Conservation (phyloP, 1,140 invertebrate species). For the Lutraria rhynchaena region DNA sequence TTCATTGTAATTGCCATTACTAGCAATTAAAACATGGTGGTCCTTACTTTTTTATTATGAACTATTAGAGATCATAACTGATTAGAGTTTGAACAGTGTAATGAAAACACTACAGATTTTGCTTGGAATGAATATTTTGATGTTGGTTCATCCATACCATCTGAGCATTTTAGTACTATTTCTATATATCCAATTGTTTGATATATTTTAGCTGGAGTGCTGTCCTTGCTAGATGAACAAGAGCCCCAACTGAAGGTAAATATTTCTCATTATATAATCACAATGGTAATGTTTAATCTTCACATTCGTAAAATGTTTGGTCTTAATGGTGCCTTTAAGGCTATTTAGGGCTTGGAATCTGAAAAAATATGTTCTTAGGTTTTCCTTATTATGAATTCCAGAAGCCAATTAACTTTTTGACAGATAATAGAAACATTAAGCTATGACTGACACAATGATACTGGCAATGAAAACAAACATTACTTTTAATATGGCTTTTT, state of each 20-base stretch:
- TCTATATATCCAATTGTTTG: not conserved
- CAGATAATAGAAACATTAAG: too few relatives aligned
- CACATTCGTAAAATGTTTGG: too few relatives aligned
- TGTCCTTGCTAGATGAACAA: constrained; percentile 96
- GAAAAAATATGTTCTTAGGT: too few relatives aligned
- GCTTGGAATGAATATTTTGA: not conserved
- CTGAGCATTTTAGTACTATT: not conserved
- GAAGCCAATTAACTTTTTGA: too few relatives aligned
- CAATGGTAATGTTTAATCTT: too few relatives aligned
- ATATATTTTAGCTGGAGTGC: constrained; percentile 88
- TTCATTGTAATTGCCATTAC: too few relatives aligned
- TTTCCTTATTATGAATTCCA: too few relatives aligned
- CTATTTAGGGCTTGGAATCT: too few relatives aligned
- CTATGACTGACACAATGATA: too few relatives aligned
- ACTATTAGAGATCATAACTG: not conserved
- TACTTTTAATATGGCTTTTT: constrained; percentile 10
- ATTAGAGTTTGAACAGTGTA: not conserved
- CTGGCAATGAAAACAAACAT: too few relatives aligned
- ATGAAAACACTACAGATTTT: not conserved
- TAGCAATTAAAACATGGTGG: too few relatives aligned
- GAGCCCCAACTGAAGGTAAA: constrained; percentile 93
- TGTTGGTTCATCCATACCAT: not conserved
- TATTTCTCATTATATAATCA: constrained; percentile 12
- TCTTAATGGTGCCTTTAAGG: too few relatives aligned
- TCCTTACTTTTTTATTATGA: not conserved